Evolutionary conservation across 2,888 invertebrate genomes (phyloP), one percentile per base, ranked within the genome.

Genomic region (Hydraecia micacea): DNA sequence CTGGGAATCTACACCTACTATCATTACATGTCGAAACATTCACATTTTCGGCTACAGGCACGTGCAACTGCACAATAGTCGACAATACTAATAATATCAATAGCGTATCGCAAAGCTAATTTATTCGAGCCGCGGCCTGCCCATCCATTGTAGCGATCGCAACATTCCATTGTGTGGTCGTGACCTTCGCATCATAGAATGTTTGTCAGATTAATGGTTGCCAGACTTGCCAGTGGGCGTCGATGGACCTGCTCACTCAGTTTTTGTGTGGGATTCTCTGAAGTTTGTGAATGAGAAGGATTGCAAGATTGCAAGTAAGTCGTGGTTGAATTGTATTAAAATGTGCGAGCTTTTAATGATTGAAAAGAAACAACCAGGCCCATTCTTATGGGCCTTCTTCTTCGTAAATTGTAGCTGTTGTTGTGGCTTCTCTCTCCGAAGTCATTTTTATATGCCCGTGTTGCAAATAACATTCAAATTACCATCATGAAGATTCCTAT

Each of bases 101-200:
- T 88, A 81, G 86, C 88, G 86, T 90, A 92, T 92, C 90, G 87
- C 87, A 90, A 86, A 87, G 81, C 84, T 89, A 91, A 91, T 90
- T 91, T 92, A 95, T 95, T 93, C 95, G 88, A 88, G 86, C 93
- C 93, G 93, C 91, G 89, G 80, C 90, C 80, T 87, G 90, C 89
- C 91, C 91, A 90, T 92, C 92, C 86, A 95, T 95, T 95, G 95
- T 94, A 90, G 91, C 85, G 90, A 90, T 91, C 88, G 88, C 91
- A 89, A 91, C 95, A 95, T 95, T 95, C 95, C 95, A 93, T 93
- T 93, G 93, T 92, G 80, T 81, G 91, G 88, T 91, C 93, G 92
- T 94, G 96, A 94, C 95, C 95, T 95, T 95, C 93, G 87, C 87
- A 87, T 90, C 89, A 91, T 88, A 88, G 87, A 87, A 86, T 87